A percentile compares a stretch with the other conserved stretches of the same genome.
Conservation (phyloP, 2,113 vertebrate genomes). For the Myiagra hebetior region DNA sequence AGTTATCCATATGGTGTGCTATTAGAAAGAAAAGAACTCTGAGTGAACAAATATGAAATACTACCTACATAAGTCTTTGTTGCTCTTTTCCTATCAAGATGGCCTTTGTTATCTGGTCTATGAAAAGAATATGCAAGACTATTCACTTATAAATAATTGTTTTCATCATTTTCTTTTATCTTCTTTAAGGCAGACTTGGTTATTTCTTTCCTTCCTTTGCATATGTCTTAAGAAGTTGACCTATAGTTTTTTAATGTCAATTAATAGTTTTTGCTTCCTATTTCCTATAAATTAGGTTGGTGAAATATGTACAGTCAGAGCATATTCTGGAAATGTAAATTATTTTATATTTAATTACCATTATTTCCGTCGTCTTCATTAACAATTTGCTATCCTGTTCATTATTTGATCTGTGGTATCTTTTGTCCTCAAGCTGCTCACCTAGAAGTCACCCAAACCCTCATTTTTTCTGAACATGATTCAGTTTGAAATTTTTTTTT, state of each 20-base stretch:
- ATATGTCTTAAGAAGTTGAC: neutral
- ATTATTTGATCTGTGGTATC: neutral
- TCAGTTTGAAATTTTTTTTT: neutral
- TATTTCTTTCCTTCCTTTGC: neutral
- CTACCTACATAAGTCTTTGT: neutral
- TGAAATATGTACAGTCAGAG: neutral
- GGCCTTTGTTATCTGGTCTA: neutral
- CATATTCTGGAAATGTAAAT: neutral
- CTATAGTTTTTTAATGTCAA: neutral
- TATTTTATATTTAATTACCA: neutral
- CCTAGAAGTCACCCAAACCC: neutral
- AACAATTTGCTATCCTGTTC: neutral
- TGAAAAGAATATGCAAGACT: neutral
- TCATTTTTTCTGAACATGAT: neutral
- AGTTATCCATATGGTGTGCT: neutral
- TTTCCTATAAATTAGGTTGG: neutral
- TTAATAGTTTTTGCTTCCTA: neutral
- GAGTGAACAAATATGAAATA: neutral
- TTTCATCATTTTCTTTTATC: neutral
- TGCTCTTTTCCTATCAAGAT: neutral
- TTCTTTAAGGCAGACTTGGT: neutral
- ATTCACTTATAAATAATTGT: neutral
- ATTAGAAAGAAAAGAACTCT: neutral
- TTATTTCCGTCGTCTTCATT: neutral
- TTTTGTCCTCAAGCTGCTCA: neutral